phyloP scores from a whole-genome alignment of 1,140 invertebrate genomes.

The Caenorhabditis latens region DNA sequence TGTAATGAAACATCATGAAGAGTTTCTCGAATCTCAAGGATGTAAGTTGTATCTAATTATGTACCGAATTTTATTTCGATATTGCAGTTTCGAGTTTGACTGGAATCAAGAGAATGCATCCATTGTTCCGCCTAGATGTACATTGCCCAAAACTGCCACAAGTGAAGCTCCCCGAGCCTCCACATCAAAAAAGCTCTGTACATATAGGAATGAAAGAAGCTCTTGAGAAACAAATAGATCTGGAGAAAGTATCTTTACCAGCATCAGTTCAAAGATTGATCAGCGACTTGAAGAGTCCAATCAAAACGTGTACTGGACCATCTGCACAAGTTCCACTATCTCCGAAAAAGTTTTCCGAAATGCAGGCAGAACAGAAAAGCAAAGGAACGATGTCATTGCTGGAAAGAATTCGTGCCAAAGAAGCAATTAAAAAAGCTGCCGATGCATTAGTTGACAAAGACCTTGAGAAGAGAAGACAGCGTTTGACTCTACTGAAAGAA shows the following conservation, averaged over 20 bases:
- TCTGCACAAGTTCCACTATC: slow-evolving; percentile 10
- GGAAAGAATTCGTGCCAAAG: slow-evolving; percentile 25
- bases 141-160: neutral
- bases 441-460: slow-evolving; percentile 19
- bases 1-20: neutral
- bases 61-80: no score
- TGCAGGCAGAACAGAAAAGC: slow-evolving; percentile 34
- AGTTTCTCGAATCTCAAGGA: slow-evolving; percentile 37
- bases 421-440: slow-evolving; percentile 31
- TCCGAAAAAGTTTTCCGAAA: slow-evolving; percentile 46
- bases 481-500: neutral
- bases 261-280: neutral
- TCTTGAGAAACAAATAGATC: neutral
- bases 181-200: neutral
- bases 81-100: neutral
- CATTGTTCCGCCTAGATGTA: neutral
- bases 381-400: neutral
- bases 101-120: slow-evolving; percentile 17
- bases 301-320: neutral
- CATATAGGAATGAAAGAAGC: slow-evolving; percentile 36
- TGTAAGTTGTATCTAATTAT: neutral
- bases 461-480: neutral
- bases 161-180: slow-evolving; percentile 6
- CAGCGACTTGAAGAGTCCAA: neutral
- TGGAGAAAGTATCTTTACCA: neutral